phyloP scores from a whole-genome alignment of 2,888 invertebrate genomes.

The Cryptosula pallasiana region DNA sequence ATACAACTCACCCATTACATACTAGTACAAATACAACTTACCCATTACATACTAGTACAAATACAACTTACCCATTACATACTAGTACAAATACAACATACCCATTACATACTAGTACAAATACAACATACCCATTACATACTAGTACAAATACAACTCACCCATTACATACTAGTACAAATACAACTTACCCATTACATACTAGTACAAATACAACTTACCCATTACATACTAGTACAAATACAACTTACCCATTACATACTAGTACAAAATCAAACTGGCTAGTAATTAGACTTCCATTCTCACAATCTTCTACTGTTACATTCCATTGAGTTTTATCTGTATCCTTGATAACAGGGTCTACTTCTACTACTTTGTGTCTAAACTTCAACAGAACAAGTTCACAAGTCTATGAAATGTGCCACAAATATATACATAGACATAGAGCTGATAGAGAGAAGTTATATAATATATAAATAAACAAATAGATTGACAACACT shows the following conservation, averaged over 20 bases:
- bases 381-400: constrained; percentile 35
- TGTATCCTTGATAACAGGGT: constrained; percentile 28
- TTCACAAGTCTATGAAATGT: no score
- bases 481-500: no score
- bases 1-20: no score
- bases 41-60: constrained; percentile 77
- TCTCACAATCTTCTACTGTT: constrained; percentile 55
- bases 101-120: constrained; percentile 77
- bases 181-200: constrained; percentile 65
- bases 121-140: no score
- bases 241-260: constrained; percentile 66
- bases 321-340: constrained; percentile 33
- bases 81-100: constrained; percentile 43
- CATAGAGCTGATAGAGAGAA: no score
- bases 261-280: constrained; percentile 73
- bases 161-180: constrained; percentile 77
- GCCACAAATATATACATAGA: no score
- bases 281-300: constrained; percentile 55
- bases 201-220: constrained; percentile 43
- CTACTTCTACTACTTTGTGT: constrained; percentile 36
- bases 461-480: no score
- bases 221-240: constrained; percentile 67
- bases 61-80: constrained; percentile 65
- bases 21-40: constrained; percentile 43
- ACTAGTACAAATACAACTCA: constrained; percentile 43